Conservation (phyloP, 2,797 vertebrate genomes). For the Acrossocheilus wenchowensis region DNA sequence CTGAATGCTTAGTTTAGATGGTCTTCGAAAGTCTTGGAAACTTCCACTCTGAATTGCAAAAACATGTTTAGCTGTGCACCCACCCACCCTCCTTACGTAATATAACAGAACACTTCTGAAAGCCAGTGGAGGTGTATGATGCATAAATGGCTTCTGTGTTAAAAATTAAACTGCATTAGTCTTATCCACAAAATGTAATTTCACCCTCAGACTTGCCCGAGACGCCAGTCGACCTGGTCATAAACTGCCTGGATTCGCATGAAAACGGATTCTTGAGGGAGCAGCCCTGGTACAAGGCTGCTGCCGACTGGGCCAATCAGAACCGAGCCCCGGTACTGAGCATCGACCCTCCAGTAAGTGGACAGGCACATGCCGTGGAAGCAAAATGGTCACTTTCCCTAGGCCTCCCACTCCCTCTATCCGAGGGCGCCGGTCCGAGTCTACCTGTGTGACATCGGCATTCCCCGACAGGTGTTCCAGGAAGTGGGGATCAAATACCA, state of each 20-base stretch:
- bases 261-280: slow-evolving; percentile 94
- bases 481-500: slow-evolving; percentile 96
- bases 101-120: background rate
- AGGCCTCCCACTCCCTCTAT: slow-evolving; percentile 90
- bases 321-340: slow-evolving; percentile 95
- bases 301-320: slow-evolving; percentile 96
- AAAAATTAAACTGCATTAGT: background rate
- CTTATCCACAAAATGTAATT: background rate
- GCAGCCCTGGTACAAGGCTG: slow-evolving; percentile 95
- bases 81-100: background rate
- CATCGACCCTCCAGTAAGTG: slow-evolving; percentile 91
- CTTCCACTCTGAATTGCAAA: slow-evolving; percentile 23
- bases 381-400: slow-evolving; percentile 97
- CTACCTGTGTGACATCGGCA: slow-evolving; percentile 96
- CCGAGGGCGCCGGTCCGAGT: slow-evolving; percentile 89
- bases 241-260: slow-evolving; percentile 97
- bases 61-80: background rate
- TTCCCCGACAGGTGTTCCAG: slow-evolving; percentile 93
- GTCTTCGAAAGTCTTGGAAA: slow-evolving; percentile 22
- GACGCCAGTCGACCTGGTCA: slow-evolving; percentile 95
- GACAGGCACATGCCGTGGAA: slow-evolving; percentile 88
- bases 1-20: slow-evolving; percentile 6
- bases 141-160: background rate
- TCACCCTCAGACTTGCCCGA: slow-evolving; percentile 89
- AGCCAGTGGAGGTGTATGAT: background rate